These are phyloP conservation scores for Trichechus manatus DNA, from an alignment of 2,113 vertebrate species.

Conservation along the genomic window DNA sequence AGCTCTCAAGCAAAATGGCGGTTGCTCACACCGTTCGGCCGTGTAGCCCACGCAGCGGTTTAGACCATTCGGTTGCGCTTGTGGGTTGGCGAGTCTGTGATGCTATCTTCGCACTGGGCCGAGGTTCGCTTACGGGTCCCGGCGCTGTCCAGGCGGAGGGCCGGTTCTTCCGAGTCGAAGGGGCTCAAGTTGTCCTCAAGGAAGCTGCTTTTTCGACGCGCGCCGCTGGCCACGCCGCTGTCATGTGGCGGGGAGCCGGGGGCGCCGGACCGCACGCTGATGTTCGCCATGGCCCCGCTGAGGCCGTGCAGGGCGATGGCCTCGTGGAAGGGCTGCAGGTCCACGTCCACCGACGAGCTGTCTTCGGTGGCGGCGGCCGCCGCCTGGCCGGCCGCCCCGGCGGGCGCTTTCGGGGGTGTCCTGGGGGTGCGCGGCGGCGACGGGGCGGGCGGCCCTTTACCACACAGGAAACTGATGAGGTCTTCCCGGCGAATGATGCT, in stretches of 20 bases:
- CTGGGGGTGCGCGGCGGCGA: background rate
- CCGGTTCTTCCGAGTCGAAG: conserved; percentile 97
- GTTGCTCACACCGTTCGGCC: conserved; percentile 37
- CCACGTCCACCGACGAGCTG: conserved; percentile 30
- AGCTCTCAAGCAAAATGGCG: conserved; percentile 92
- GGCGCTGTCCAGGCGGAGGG: conserved; percentile 94
- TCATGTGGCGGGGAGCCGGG: conserved; percentile 95
- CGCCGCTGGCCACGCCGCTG: conserved; percentile 91
- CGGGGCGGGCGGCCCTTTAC: conserved; percentile 63
- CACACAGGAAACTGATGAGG: conserved; percentile 80
- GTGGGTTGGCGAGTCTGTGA: conserved; percentile 96
- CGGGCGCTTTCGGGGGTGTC: background rate
- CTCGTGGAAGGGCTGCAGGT: conserved; percentile 79
- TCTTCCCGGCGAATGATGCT: conserved; percentile 77
- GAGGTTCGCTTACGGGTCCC: conserved; percentile 96
- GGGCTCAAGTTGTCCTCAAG: conserved; percentile 96
- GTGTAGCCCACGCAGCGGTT: conserved; percentile 66
- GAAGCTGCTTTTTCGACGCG: conserved; percentile 94
- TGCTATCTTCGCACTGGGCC: conserved; percentile 94
- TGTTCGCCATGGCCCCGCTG: conserved; percentile 96
- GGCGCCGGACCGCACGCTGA: conserved; percentile 94
- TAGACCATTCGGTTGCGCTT: conserved; percentile 99
- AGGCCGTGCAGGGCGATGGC: conserved; percentile 88
- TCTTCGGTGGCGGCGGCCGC: background rate
- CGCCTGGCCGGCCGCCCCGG: background rate